Evolutionary conservation across 2,797 vertebrate species (phyloP).

Genomic region (Eremophila alpestris): DNA sequence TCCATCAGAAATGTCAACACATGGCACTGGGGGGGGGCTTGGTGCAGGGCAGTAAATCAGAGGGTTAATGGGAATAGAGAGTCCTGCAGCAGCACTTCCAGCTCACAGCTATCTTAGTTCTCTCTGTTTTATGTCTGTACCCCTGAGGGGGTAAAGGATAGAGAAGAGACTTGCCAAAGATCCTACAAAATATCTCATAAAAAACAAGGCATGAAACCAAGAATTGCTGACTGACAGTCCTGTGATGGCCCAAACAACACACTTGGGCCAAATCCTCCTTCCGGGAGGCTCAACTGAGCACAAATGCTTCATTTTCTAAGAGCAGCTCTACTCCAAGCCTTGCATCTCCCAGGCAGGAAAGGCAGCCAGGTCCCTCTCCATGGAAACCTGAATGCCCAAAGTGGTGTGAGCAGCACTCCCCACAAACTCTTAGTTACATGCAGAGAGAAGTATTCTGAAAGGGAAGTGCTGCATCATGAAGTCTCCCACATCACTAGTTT

Average conservation of each 20-base stretch:
- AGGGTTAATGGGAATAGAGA: background rate
- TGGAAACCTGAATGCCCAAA: conserved; percentile 1
- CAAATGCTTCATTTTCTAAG: background rate
- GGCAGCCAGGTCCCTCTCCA: conserved; percentile 22
- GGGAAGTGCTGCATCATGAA: background rate
- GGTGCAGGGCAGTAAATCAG: background rate
- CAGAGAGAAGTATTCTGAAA: background rate
- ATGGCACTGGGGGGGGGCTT: background rate
- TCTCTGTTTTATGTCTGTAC: background rate
- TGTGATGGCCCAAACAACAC: background rate
- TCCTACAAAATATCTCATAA: background rate
- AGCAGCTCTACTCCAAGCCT: conserved; percentile 2
- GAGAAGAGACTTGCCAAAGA: background rate
- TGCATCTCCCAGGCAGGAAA: background rate
- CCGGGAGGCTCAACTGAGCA: background rate
- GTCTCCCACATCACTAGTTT: background rate
- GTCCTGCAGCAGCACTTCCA: background rate
- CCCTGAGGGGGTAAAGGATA: background rate
- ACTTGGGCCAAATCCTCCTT: background rate
- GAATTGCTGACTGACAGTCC: background rate
- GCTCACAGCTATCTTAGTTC: background rate
- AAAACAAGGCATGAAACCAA: background rate
- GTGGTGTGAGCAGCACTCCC: background rate
- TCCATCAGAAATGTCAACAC: background rate
- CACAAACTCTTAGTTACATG: background rate